These are phyloP conservation scores for Chionomys nivalis DNA, from an alignment of 2,113 vertebrate species.

Conservation along the genomic window DNA sequence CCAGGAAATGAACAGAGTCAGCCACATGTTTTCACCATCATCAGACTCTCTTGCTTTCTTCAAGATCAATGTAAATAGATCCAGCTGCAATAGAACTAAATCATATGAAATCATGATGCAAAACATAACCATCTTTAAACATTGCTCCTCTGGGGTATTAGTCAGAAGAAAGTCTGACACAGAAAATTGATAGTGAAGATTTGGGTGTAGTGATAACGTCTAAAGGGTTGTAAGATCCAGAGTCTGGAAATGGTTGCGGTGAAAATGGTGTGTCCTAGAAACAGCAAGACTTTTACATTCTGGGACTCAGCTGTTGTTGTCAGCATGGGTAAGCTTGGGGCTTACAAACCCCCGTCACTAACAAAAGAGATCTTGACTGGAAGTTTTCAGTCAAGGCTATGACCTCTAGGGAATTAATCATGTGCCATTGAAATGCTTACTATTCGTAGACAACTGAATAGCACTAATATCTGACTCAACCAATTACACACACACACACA, in stretches of 20 bases:
- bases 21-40: background rate
- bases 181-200: background rate
- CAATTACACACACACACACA: too few relatives aligned
- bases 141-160: background rate
- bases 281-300: background rate
- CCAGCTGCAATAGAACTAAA: background rate
- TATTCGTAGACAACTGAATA: background rate
- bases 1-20: background rate
- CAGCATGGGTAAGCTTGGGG: too few relatives aligned
- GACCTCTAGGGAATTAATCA: background rate
- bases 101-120: too few relatives aligned
- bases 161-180: background rate
- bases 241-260: background rate
- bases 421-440: background rate
- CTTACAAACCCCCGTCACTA: background rate
- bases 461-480: background rate
- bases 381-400: background rate
- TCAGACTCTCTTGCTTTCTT: background rate
- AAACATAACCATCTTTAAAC: background rate
- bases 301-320: background rate
- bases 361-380: background rate
- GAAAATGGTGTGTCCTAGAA: background rate
- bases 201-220: fast-evolving
- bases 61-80: background rate
- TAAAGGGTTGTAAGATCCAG: too few relatives aligned